These are phyloP conservation scores for Schlechtendalia chinensis DNA, from an alignment of 1,140 invertebrate genomes.

Conservation along the genomic window DNA sequence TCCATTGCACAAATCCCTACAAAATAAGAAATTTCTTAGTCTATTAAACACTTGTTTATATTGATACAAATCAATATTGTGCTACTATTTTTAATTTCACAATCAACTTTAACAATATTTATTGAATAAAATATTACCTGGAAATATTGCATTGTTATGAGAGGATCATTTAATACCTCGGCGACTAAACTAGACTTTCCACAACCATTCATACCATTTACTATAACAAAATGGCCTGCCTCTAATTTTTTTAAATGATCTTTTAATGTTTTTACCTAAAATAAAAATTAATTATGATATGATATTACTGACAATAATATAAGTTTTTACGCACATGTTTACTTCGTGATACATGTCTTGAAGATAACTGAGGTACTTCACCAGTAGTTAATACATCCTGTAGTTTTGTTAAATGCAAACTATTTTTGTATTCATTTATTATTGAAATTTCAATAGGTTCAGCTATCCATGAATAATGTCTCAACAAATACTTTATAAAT, in stretches of 20 bases:
- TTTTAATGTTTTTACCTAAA: constrained; percentile 57
- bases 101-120: too few species aligned
- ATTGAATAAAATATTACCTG: constrained; percentile 1
- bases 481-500: constrained; percentile 45
- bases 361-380: constrained; percentile 60
- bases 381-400: constrained; percentile 58
- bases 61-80: too few species aligned
- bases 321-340: constrained; percentile 56
- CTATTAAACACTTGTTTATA: too few species aligned
- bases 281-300: neutral
- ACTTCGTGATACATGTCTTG: constrained; percentile 58
- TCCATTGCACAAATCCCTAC: constrained; percentile 38
- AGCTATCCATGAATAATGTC: constrained; percentile 49
- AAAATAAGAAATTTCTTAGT: neutral
- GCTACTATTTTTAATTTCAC: too few species aligned
- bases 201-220: constrained; percentile 69
- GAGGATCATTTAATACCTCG: constrained; percentile 58
- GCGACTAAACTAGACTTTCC: constrained; percentile 70
- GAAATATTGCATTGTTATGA: constrained; percentile 33
- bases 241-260: constrained; percentile 56
- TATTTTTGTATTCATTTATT: constrained; percentile 15
- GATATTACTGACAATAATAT: neutral
- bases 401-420: neutral
- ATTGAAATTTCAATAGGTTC: constrained; percentile 10
- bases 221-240: constrained; percentile 60